phyloP scores from a whole-genome alignment of 2,113 vertebrate genomes.

The Galemys pyrenaicus region DNA sequence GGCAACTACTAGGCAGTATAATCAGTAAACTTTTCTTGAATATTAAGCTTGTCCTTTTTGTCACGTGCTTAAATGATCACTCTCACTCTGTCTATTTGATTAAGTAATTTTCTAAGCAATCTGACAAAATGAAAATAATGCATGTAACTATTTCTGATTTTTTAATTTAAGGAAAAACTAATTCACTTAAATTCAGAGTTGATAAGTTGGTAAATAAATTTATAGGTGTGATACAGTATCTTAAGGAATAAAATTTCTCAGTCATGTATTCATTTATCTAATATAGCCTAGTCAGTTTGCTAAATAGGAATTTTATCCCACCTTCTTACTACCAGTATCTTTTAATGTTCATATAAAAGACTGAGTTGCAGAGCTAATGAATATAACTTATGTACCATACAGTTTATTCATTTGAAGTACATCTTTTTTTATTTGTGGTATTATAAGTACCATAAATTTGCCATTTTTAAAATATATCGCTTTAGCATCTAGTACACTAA shows the following conservation, averaged over 20 bases:
- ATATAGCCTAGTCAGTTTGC: not conserved
- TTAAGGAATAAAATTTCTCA: constrained; percentile 25
- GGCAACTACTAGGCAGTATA: not conserved
- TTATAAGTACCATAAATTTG: not conserved
- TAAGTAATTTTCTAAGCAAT: constrained; percentile 18
- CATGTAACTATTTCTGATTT: not conserved
- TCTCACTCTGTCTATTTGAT: not conserved
- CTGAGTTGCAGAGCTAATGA: not conserved
- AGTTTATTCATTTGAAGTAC: not conserved
- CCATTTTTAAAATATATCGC: not conserved
- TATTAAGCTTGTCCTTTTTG: not conserved
- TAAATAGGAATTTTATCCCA: not conserved
- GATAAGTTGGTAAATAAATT: not conserved
- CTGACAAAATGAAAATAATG: not conserved
- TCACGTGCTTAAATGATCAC: not conserved
- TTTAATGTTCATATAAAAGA: constrained; percentile 2
- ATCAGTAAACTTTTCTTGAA: not conserved
- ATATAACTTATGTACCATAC: not conserved
- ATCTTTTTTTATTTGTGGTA: not conserved
- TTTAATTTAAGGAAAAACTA: not conserved
- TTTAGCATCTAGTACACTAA: not conserved
- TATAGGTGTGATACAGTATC: not conserved
- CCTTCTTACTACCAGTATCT: not conserved
- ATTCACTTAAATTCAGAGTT: constrained; percentile 22
- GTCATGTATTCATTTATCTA: not conserved